Percentiles rank a stretch among this genome's conserved stretches.
Evolutionary conservation across 2,888 invertebrate species (phyloP).

Genomic region (Dynastes grantii): DNA sequence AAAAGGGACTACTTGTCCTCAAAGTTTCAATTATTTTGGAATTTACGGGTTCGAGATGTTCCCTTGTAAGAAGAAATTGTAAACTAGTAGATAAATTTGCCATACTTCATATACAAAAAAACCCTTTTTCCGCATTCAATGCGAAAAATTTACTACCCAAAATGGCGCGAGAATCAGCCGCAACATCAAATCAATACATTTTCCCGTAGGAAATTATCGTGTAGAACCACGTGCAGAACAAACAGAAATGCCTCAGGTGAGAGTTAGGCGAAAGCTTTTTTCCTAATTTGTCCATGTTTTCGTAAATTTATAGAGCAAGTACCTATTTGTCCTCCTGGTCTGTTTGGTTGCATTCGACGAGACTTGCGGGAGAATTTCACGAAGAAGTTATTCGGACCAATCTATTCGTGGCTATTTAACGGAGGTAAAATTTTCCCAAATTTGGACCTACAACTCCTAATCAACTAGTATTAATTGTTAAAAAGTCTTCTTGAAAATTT

Average conservation of each 20-base stretch:
- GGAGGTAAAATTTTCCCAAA: conserved; percentile 75
- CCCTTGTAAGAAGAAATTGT: too few relatives aligned
- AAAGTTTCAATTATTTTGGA: too few relatives aligned
- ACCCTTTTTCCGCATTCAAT: too few relatives aligned
- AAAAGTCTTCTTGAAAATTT: too few relatives aligned
- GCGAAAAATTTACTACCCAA: background rate
- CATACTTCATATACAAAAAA: too few relatives aligned
- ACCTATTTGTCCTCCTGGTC: conserved; percentile 40
- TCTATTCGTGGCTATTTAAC: conserved; percentile 87
- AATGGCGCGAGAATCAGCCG: background rate
- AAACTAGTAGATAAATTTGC: too few relatives aligned
- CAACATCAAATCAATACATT: conserved; percentile 22
- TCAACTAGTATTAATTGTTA: too few relatives aligned
- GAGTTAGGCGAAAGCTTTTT: conserved; percentile 12
- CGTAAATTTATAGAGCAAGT: conserved; percentile 20
- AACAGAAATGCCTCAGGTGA: conserved; percentile 45
- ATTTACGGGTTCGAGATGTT: too few relatives aligned
- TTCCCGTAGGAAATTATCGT: background rate
- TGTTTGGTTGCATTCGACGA: conserved; percentile 31
- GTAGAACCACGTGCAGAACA: conserved; percentile 5
- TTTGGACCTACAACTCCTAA: too few relatives aligned
- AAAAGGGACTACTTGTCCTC: too few relatives aligned
- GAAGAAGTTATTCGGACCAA: conserved; percentile 85
- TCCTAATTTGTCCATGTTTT: conserved; percentile 17
- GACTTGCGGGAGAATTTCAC: conserved; percentile 60